phyloP scores from a whole-genome alignment of 2,888 invertebrate species.

The Notodonta dromedarius region DNA sequence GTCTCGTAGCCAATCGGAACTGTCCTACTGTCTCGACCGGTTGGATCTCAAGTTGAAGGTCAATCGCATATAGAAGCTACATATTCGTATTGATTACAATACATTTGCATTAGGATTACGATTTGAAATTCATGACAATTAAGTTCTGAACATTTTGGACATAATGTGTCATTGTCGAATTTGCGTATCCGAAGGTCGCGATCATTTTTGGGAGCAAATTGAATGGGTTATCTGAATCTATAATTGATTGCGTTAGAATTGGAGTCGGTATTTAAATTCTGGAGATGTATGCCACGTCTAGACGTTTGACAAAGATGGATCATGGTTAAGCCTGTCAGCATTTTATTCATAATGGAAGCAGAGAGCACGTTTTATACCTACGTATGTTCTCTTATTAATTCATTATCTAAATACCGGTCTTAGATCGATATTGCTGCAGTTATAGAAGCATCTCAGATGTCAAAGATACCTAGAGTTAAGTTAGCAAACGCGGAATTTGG shows the following conservation, averaged over 20 bases:
- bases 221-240: not conserved
- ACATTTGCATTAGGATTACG: constrained; percentile 46
- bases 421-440: too few relatives aligned
- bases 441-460: too few relatives aligned
- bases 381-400: too few relatives aligned
- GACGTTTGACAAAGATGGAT: not conserved
- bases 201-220: not conserved
- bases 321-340: too few relatives aligned
- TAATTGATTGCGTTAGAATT: not conserved
- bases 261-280: not conserved
- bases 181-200: not conserved
- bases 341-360: too few relatives aligned
- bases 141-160: constrained; percentile 25
- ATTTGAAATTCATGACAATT: constrained; percentile 25
- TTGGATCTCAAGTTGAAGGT: constrained; percentile 44
- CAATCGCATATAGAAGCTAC: constrained; percentile 21
- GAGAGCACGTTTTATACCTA: too few relatives aligned
- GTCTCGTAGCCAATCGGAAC: not conserved
- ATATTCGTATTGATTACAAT: constrained; percentile 47
- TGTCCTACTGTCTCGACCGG: not conserved
- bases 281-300: not conserved
- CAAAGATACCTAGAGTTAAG: too few relatives aligned
- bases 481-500: too few relatives aligned
- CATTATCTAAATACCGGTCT: too few relatives aligned
- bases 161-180: not conserved